Evolutionary conservation across 1,140 invertebrate genomes (phyloP).

Genomic region (Caenorhabditis brenneri): DNA sequence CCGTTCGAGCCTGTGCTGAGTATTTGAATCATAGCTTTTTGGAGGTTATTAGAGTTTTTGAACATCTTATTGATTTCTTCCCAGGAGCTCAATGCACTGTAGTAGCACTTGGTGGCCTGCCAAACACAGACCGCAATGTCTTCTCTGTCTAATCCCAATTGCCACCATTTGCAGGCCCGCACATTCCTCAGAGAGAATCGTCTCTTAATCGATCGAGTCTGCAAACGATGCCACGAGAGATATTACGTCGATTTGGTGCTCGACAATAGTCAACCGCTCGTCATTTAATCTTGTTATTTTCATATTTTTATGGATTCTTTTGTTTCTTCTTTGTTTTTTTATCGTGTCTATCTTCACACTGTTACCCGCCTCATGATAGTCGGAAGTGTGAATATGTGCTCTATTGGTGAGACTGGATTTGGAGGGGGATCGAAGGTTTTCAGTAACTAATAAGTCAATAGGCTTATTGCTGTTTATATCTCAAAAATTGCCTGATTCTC

Average conservation of each 20-base stretch:
- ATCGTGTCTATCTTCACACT: background rate
- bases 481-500: too few relatives aligned
- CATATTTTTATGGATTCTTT: background rate
- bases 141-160: background rate
- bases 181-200: background rate
- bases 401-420: too few relatives aligned
- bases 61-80: too few relatives aligned
- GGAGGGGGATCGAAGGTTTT: too few relatives aligned
- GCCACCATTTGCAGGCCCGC: background rate
- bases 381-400: too few relatives aligned
- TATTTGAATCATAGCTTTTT: conserved; percentile 23
- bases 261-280: background rate
- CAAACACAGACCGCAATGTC: background rate
- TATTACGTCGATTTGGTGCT: conserved; percentile 1
- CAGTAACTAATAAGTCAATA: too few relatives aligned
- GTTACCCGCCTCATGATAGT: background rate
- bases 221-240: conserved; percentile 5
- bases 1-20: background rate
- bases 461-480: too few relatives aligned
- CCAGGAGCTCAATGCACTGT: too few relatives aligned
- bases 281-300: background rate
- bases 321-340: background rate
- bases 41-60: background rate
- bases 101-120: too few relatives aligned
- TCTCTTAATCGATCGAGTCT: background rate